Base-by-base conservation (phyloP, 1,140 invertebrate species). In the Euschistus heros region DNA sequence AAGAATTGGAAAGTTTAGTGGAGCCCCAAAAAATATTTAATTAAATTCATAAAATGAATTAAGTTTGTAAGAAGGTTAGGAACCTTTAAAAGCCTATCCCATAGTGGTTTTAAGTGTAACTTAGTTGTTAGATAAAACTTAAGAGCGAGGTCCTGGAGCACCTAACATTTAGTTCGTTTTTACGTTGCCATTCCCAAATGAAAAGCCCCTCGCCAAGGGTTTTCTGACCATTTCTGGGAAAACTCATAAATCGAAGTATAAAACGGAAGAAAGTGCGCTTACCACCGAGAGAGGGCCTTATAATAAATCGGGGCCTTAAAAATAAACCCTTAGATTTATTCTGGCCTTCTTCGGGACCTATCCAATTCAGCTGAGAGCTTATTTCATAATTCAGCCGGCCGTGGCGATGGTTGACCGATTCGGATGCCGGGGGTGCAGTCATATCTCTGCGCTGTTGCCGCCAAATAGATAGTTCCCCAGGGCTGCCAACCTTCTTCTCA, bases 301-400 rank as follows among this genome's bases (percentile, higher is more conserved):
- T 50, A 50, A 50, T 50, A 50, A 50, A 50, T 50, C 47, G 47
- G 47, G 22, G 22, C 47, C 47, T 50, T 50, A 50, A 50, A 50
- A 50, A 50, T 50, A 50, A 50, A 50, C 47, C 47, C n/a, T 18
- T 22, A 22, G 47, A 50, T 50, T 50, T 50, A 50, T 50, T 50
- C n/a, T 1, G n/a, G 47, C 3, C 47, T 22, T 13, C 47, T 20
- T 18, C 10, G n/a, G 10, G 5, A 22, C 6, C 33, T 20, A 22
- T 50, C 47, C 47, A 50, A 50, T 50, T 50, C n/a, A 50, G 6
- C 47, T 50, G 47, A 50, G 22, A 50, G 47, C 47, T 50, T 50
- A 50, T 50, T 50, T 50, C 47, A 50, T 50, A 50, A 50, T 50
- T 50, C 47, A 50, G 47, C n/a, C 7, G 47, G 47, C 47, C n/a